Evolutionary conservation across 2,113 vertebrate genomes (phyloP).

Genomic region (Hystrix cristata): DNA sequence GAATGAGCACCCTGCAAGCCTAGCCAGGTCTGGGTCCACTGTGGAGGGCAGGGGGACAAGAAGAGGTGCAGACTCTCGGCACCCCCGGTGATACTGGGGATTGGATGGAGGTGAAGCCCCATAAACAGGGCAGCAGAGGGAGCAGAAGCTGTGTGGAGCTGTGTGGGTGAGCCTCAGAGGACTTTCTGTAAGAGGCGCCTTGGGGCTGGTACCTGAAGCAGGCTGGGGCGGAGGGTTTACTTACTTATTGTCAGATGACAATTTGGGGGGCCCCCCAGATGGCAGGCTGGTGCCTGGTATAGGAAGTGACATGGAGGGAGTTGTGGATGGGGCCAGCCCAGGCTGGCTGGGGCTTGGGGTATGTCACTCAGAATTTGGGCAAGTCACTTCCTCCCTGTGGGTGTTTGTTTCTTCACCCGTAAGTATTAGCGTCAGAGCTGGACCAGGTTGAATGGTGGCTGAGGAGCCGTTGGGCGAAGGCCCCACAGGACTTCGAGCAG

Average conservation of each 20-base stretch:
- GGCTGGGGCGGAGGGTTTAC: background rate
- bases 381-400: slow-evolving; percentile 79
- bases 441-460: background rate
- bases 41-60: background rate
- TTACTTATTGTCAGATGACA: slow-evolving; percentile 39
- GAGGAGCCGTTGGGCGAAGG: background rate
- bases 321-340: background rate
- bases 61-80: background rate
- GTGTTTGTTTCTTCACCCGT: slow-evolving; percentile 61
- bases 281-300: background rate
- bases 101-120: background rate
- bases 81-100: background rate
- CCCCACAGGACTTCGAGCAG: background rate
- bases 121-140: background rate
- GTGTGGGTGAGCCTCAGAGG: background rate
- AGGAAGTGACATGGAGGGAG: slow-evolving; percentile 30
- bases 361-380: slow-evolving; percentile 45
- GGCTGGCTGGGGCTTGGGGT: background rate
- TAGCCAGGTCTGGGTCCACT: background rate
- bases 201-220: background rate
- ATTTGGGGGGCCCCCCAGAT: background rate
- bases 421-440: background rate
- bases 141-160: background rate
- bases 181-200: slow-evolving; percentile 2
- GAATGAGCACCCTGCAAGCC: background rate